These are phyloP conservation scores for Sminthurides aquaticus DNA, from an alignment of 2,888 invertebrate genomes.

Conservation along the genomic window DNA sequence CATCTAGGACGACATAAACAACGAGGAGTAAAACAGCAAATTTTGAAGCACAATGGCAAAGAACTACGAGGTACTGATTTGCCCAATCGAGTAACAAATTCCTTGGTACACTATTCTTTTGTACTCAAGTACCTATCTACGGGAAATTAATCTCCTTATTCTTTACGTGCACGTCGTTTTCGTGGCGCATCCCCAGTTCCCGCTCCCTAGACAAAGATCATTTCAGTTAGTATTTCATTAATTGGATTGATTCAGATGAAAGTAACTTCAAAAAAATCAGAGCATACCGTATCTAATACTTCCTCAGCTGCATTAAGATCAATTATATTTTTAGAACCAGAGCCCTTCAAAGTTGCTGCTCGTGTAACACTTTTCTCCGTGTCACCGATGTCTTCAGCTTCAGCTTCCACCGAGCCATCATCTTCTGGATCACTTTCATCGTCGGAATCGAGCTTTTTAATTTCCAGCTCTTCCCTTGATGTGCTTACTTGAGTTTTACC, in stretches of 20 bases:
- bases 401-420: slow-evolving; percentile 35
- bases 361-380: slow-evolving; percentile 42
- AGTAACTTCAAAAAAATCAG: too few relatives aligned
- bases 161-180: slow-evolving; percentile 37
- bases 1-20: too few relatives aligned
- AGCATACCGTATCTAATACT: too few relatives aligned
- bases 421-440: slow-evolving; percentile 39
- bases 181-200: slow-evolving; percentile 33
- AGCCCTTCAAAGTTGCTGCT: slow-evolving; percentile 23
- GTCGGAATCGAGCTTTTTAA: slow-evolving; percentile 42
- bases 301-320: slow-evolving; percentile 45
- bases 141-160: too few relatives aligned
- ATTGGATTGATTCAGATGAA: too few relatives aligned
- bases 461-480: slow-evolving; percentile 43
- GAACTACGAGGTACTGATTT: too few relatives aligned
- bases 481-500: slow-evolving; percentile 13
- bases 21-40: too few relatives aligned
- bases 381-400: slow-evolving; percentile 40
- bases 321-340: slow-evolving; percentile 45
- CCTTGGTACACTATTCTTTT: too few relatives aligned
- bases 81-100: too few relatives aligned
- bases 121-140: too few relatives aligned
- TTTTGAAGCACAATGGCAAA: too few relatives aligned
- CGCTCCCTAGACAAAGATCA: slow-evolving; percentile 22
- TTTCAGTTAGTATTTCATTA: slow-evolving; percentile 38